Evolutionary conservation across 2,797 vertebrate species (phyloP).

Genomic region (Siniperca obscura): DNA sequence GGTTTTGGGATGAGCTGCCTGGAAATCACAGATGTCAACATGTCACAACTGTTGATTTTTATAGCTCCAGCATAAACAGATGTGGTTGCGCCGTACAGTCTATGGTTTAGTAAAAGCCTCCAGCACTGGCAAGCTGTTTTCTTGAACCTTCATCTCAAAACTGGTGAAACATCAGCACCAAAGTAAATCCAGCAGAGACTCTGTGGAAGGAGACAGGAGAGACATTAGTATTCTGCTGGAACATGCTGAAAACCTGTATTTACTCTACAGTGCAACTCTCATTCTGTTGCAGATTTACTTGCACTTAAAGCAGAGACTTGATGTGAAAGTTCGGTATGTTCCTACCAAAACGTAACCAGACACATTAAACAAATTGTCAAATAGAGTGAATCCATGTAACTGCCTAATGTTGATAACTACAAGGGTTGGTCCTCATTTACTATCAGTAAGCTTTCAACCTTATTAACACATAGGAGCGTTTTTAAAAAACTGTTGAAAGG

Average conservation of each 20-base stretch:
- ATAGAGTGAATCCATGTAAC: neutral
- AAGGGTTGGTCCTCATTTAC: neutral
- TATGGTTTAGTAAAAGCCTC: neutral
- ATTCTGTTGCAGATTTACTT: neutral
- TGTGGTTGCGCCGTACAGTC: neutral
- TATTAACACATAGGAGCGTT: too few species aligned
- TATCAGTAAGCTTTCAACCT: neutral
- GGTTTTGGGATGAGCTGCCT: conserved; percentile 28
- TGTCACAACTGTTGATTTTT: conserved; percentile 38
- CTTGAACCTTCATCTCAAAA: conserved; percentile 30
- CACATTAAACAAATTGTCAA: neutral
- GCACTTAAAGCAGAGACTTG: neutral
- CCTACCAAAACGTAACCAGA: neutral
- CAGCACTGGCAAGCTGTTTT: neutral
- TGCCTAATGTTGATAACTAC: neutral
- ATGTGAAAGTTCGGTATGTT: neutral
- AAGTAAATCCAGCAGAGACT: conserved; percentile 29
- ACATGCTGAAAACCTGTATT: neutral
- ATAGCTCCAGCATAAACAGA: conserved; percentile 12
- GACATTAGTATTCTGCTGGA: conserved; percentile 12
- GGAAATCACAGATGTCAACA: conserved; percentile 42
- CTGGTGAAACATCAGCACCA: neutral
- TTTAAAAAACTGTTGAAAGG: neutral
- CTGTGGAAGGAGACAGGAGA: conserved; percentile 48
- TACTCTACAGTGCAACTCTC: neutral